Evolutionary conservation across 2,888 invertebrate species (phyloP).

Genomic region (Iphiclides podalirius): DNA sequence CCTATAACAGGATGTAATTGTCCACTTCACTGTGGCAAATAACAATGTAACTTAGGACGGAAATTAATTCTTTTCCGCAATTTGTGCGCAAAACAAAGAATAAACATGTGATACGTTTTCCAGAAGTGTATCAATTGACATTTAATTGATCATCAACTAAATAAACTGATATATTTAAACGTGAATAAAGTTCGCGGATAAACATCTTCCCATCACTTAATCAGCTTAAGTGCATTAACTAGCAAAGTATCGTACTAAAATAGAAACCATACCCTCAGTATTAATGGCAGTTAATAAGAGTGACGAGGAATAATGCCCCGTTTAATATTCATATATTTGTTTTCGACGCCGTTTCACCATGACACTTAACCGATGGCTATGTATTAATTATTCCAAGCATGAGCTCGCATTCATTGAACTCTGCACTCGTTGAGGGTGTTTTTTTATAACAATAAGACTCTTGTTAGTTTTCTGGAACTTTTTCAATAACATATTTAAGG

Average conservation of each 20-base stretch:
- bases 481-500: too few species aligned
- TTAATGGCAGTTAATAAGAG: conserved; percentile 40
- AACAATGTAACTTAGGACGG: too few species aligned
- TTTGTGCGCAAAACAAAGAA: too few species aligned
- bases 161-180: too few species aligned
- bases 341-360: conserved; percentile 54
- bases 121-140: too few species aligned
- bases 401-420: conserved; percentile 54
- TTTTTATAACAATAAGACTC: conserved; percentile 24
- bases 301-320: conserved; percentile 50
- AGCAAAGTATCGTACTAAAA: conserved; percentile 12
- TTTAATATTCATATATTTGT: conserved; percentile 74
- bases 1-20: too few species aligned
- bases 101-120: too few species aligned
- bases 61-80: too few species aligned
- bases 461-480: conserved; percentile 14
- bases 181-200: too few species aligned
- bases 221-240: conserved; percentile 5
- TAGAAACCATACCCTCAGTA: conserved; percentile 29
- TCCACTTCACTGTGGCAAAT: too few species aligned
- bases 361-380: conserved; percentile 61
- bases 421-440: conserved; percentile 28
- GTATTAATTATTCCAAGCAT: conserved; percentile 63
- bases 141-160: too few species aligned
- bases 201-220: too few species aligned